These are phyloP conservation scores for Actinopyga echinites DNA, from an alignment of 53 echinoderm and acorn worm genomes.

Conservation along the genomic window DNA sequence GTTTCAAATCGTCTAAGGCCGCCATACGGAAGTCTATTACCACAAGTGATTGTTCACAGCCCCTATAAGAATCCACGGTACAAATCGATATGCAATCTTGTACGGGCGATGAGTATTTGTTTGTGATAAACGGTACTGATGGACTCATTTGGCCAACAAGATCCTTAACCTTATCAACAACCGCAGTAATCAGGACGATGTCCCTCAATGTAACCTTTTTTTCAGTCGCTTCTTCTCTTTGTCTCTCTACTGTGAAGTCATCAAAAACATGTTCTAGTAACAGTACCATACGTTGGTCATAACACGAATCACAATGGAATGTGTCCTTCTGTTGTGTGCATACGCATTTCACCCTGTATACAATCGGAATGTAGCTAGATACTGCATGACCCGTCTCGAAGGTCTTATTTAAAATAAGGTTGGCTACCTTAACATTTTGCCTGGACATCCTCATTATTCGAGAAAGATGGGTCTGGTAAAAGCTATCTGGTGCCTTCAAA, in stretches of 20 bases:
- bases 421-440: background rate
- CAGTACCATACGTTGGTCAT: background rate
- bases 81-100: background rate
- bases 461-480: background rate
- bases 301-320: background rate
- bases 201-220: background rate
- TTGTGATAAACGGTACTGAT: background rate
- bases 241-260: background rate
- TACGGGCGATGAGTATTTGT: background rate
- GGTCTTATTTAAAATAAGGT: background rate
- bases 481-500: background rate
- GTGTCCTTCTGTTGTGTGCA: background rate
- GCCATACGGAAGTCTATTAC: background rate
- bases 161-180: background rate
- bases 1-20: background rate
- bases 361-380: background rate
- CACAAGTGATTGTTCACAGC: background rate
- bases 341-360: background rate
- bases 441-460: constrained; percentile 6
- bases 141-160: background rate
- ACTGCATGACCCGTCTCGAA: background rate
- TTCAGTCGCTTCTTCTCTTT: background rate
- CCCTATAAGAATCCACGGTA: background rate
- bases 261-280: background rate
- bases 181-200: background rate